Conservation (phyloP, 2,888 invertebrate species). For the Amiota minor region DNA sequence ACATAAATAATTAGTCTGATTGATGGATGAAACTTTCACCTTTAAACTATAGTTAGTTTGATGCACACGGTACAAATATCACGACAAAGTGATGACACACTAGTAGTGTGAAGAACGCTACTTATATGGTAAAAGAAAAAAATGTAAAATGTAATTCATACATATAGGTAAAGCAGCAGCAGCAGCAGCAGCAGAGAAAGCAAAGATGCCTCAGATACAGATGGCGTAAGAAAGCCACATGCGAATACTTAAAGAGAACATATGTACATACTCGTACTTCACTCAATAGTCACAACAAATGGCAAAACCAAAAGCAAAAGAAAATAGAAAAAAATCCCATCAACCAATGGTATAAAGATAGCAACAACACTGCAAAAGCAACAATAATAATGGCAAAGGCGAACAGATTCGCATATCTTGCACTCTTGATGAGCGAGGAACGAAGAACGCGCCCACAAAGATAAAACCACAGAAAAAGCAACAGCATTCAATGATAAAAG, state of each 20-base stretch:
- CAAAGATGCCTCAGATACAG: not conserved
- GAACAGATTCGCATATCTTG: not conserved
- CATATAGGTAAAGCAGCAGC: not conserved
- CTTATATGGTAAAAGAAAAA: not conserved
- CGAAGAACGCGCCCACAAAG: slow-evolving; percentile 1
- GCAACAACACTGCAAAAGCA: slow-evolving; percentile 1
- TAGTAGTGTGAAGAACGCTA: too few relatives aligned
- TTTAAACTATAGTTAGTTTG: too few relatives aligned
- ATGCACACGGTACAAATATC: not conserved
- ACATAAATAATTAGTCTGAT: too few relatives aligned
- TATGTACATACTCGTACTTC: not conserved
- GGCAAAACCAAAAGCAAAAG: slow-evolving; percentile 25
- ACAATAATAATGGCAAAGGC: not conserved
- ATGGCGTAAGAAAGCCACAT: slow-evolving; percentile 4
- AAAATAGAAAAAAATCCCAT: slow-evolving; percentile 29
- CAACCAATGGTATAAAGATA: slow-evolving; percentile 24
- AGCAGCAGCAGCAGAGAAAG: slow-evolving; percentile 12
- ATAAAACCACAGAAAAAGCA: slow-evolving; percentile 4
- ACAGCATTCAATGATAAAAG: not conserved
- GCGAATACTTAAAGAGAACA: slow-evolving; percentile 11
- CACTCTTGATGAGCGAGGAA: not conserved
- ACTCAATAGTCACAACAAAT: not conserved
- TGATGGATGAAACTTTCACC: too few relatives aligned
- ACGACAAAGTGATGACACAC: not conserved
- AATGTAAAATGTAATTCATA: not conserved